Base-by-base conservation (phyloP, 2,888 invertebrate genomes). In the Trichacis sp. region DNA sequence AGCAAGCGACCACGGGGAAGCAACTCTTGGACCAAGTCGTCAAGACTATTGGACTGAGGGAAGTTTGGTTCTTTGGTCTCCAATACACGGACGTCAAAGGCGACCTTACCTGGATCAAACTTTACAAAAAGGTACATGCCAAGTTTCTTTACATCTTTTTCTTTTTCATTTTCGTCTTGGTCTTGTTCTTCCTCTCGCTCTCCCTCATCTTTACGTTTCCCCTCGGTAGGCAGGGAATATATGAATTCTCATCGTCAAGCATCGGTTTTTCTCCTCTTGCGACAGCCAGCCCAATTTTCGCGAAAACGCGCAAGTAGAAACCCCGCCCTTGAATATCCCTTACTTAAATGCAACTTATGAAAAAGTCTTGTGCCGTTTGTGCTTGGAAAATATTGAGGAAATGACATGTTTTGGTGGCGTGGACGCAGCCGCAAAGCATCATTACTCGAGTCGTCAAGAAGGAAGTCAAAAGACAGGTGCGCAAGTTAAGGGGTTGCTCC, bases 61-160 rank as follows among this genome's bases (percentile, higher is more conserved):
- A 99, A 88, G 97, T 98, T 77, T 99, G 99, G 99, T 99, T 98
- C 89, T 99, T 99, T 87, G 99, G 98, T 64, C 91, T 99, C 68
- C 98, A 99, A 87, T 99, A 98, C 87, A 96, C 96, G 75, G 99
- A 99, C 87, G 94, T 94, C 82, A 98, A 98, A 87, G 97, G 97
- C 54, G 97, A 97, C 85, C 90, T 94, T 77, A 98, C 98, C 60
- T 99, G 99, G 99, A 93, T 99, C 84, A 98, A 98, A 87, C 89
- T 98, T 69, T 98, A 98, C 88, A 99, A 98, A 90, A 98, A 98
- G 94, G 98, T 98, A 89, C n/a, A n/a, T n/a, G n/a, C n/a, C n/a
- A n/a, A n/a, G n/a, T n/a, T n/a, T n/a, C n/a, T n/a, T n/a, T n/a
- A n/a, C n/a, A n/a, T n/a, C n/a, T n/a, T n/a, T n/a, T n/a, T n/a